phyloP scores from a whole-genome alignment of 2,113 vertebrate genomes.

The Mesoclemmys tuberculata region DNA sequence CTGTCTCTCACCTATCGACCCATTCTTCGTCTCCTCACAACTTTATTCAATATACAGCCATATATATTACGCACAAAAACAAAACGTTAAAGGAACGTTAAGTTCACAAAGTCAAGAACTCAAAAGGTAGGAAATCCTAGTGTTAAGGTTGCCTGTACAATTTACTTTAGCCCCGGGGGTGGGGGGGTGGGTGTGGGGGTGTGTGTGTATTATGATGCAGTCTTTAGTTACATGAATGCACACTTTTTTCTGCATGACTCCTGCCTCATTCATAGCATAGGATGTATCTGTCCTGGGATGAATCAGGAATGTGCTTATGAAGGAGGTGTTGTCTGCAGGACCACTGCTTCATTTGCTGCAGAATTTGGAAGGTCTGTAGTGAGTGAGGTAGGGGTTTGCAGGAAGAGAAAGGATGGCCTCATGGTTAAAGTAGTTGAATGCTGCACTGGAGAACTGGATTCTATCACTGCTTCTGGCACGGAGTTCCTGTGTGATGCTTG shows the following conservation, averaged over 20 bases:
- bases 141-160: background rate
- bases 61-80: background rate
- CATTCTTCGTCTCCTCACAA: background rate
- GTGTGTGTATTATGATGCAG: background rate
- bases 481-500: background rate
- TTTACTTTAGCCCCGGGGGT: background rate
- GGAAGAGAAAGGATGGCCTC: background rate
- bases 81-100: background rate
- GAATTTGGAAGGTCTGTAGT: background rate
- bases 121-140: background rate
- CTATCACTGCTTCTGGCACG: background rate
- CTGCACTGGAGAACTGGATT: background rate
- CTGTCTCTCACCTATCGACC: background rate
- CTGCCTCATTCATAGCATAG: background rate
- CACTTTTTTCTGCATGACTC: background rate
- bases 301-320: background rate
- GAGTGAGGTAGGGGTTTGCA: background rate
- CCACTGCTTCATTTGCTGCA: background rate
- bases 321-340: background rate
- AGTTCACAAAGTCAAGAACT: background rate
- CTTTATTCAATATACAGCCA: background rate
- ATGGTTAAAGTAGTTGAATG: background rate
- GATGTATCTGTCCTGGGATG: background rate
- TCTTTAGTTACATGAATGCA: background rate
- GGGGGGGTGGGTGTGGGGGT: background rate